A percentile compares a stretch with the other conserved stretches of the same genome.
Conservation (phyloP, 1,140 invertebrate genomes). For the Meloidogyne hapla region DNA sequence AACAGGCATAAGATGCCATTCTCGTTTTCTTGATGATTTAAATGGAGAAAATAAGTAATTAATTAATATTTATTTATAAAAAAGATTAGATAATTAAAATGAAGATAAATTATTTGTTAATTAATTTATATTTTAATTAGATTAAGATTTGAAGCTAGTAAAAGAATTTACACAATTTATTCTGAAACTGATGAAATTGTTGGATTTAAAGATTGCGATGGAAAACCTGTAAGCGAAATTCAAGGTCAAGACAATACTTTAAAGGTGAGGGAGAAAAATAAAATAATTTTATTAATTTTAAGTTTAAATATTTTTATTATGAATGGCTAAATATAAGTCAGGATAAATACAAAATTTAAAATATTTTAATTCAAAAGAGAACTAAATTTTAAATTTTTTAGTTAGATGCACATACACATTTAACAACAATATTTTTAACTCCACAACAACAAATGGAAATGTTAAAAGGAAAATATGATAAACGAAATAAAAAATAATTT, state of each 20-base stretch:
- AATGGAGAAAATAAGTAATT: slow-evolving; percentile 5
- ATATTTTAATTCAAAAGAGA: neutral
- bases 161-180: slow-evolving; percentile 17
- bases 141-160: neutral
- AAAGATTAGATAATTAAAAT: too few species aligned
- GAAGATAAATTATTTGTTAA: neutral
- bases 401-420: slow-evolving; percentile 9
- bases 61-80: neutral
- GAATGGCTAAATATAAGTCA: too few species aligned
- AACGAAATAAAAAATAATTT: neutral
- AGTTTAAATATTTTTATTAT: too few species aligned
- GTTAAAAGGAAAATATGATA: slow-evolving; percentile 16
- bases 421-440: slow-evolving; percentile 16
- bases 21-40: slow-evolving; percentile 18
- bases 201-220: neutral
- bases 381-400: slow-evolving; percentile 2
- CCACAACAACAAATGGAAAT: slow-evolving; percentile 16
- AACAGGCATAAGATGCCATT: slow-evolving; percentile 32
- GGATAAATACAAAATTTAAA: too few species aligned
- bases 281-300: neutral
- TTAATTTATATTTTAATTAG: slow-evolving; percentile 9
- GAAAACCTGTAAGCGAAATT: neutral
- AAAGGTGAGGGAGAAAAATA: neutral
- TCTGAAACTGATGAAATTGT: slow-evolving; percentile 14
- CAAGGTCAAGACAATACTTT: neutral